Conservation (phyloP, 2,113 vertebrate genomes). For the Sigmodon hispidus region DNA sequence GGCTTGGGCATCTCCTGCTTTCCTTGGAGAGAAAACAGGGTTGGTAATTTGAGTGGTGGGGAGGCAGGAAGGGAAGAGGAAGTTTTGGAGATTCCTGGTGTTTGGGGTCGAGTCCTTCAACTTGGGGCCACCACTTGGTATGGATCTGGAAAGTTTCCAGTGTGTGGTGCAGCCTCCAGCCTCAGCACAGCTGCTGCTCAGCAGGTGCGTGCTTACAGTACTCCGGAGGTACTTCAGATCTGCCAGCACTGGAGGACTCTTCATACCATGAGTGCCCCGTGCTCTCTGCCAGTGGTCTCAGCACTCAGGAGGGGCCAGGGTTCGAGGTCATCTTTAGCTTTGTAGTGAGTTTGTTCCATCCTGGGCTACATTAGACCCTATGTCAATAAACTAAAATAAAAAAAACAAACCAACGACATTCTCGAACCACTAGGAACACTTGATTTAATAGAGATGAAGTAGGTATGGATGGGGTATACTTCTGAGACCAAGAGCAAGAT, state of each 20-base stretch:
- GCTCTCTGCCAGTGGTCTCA: too few relatives aligned
- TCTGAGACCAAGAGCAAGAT: not conserved
- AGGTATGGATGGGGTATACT: too few relatives aligned
- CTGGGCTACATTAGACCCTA: not conserved
- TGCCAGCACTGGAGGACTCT: slow-evolving; percentile 42
- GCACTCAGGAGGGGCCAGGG: not conserved
- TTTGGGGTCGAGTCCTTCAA: not conserved
- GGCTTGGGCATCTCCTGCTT: not conserved
- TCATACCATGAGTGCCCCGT: not conserved
- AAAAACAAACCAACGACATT: not conserved
- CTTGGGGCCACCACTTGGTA: accelerated
- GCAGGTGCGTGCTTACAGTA: slow-evolving; percentile 53
- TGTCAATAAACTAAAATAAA: not conserved
- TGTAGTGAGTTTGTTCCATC: not conserved
- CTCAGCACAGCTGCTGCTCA: slow-evolving; percentile 21
- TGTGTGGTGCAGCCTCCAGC: not conserved
- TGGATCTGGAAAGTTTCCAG: not conserved
- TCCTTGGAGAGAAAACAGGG: not conserved
- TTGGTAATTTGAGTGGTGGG: not conserved
- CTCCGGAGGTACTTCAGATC: slow-evolving; percentile 2
- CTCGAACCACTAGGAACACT: not conserved
- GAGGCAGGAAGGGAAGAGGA: not conserved
- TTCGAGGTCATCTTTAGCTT: not conserved
- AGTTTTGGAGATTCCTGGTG: not conserved
- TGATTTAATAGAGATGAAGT: slow-evolving; percentile 28